These are phyloP conservation scores for Chaetorhynchus papuensis DNA, from an alignment of 2,113 vertebrate species.

Conservation along the genomic window DNA sequence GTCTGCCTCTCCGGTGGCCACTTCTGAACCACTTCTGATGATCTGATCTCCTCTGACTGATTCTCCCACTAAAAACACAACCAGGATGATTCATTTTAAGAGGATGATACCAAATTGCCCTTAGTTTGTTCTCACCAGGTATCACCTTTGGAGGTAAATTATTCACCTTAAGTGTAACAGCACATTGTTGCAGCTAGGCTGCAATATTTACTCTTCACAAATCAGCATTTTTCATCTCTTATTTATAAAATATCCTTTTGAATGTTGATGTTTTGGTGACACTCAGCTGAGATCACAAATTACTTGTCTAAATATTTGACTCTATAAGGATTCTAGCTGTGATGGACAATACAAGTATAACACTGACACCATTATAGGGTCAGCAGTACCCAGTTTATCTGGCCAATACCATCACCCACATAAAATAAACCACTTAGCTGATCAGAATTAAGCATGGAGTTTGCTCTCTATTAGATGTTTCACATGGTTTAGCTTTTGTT, in stretches of 20 bases:
- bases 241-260: not conserved
- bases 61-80: not conserved
- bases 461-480: not conserved
- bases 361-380: not conserved
- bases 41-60: not conserved
- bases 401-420: not conserved
- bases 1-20: rapidly evolving
- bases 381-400: not conserved
- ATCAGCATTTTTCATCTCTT: not conserved
- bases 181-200: not conserved
- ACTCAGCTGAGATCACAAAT: not conserved
- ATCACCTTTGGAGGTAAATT: not conserved
- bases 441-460: not conserved
- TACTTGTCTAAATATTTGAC: not conserved
- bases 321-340: not conserved
- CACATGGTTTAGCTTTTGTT: not conserved
- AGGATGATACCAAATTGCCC: not conserved
- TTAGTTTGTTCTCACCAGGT: not conserved
- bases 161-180: not conserved
- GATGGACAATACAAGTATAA: not conserved
- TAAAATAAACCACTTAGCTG: not conserved
- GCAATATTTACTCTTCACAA: not conserved
- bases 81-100: not conserved
- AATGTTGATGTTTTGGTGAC: not conserved
- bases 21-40: not conserved